phyloP scores from a whole-genome alignment of 2,888 invertebrate genomes.

The Hirudinaria manillensis region DNA sequence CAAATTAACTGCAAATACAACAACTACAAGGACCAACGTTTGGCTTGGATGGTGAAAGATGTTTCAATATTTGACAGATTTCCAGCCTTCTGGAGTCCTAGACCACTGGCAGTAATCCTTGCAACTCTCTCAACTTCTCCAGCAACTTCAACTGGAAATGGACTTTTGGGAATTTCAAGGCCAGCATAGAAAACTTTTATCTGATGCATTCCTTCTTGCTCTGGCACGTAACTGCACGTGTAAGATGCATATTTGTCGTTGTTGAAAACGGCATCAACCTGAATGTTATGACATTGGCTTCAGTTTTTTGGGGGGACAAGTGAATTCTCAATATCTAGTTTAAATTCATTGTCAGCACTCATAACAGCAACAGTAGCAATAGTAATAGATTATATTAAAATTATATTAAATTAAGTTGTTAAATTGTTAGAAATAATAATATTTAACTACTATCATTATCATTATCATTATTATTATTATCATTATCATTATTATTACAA shows the following conservation, averaged over 20 bases:
- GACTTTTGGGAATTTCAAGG: conserved; percentile 75
- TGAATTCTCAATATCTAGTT: background rate
- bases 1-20: too few relatives aligned
- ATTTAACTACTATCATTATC: background rate
- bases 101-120: conserved; percentile 73
- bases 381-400: background rate
- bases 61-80: conserved; percentile 69
- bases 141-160: conserved; percentile 69
- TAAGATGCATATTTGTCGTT: conserved; percentile 77
- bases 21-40: conserved; percentile 50
- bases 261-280: conserved; percentile 73
- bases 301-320: background rate
- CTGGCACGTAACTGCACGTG: conserved; percentile 72
- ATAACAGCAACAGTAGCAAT: background rate
- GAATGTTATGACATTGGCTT: conserved; percentile 41
- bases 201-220: conserved; percentile 70
- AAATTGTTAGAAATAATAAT: background rate
- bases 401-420: background rate
- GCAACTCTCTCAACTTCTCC: conserved; percentile 60
- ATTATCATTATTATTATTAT: background rate
- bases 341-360: background rate
- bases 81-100: conserved; percentile 71
- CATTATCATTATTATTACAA: background rate
- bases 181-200: conserved; percentile 69
- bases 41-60: conserved; percentile 75